Conservation (phyloP, 2,113 vertebrate genomes). For the Mobula hypostoma region DNA sequence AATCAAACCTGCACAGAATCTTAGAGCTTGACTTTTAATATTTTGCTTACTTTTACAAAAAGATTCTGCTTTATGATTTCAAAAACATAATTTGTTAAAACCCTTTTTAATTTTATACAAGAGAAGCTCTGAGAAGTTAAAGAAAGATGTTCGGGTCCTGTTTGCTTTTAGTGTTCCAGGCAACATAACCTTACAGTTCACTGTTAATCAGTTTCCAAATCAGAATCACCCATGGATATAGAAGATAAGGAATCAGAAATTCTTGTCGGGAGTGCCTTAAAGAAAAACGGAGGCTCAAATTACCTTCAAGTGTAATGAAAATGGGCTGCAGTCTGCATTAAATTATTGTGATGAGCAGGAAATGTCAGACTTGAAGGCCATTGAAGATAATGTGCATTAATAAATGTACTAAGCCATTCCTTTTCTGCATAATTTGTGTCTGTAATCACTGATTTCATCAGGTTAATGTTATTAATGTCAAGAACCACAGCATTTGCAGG, state of each 20-base stretch:
- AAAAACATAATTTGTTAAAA: neutral
- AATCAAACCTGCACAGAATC: neutral
- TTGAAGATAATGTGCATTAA: slow-evolving; percentile 23
- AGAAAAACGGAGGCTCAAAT: slow-evolving; percentile 16
- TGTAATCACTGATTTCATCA: neutral
- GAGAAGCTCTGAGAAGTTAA: neutral
- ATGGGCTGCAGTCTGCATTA: neutral
- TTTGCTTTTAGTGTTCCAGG: no score
- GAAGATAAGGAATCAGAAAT: slow-evolving; percentile 35
- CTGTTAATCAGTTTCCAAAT: slow-evolving; percentile 31
- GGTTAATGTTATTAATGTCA: slow-evolving; percentile 27
- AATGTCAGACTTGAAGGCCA: slow-evolving; percentile 34
- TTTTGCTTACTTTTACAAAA: neutral
- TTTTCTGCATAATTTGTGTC: neutral
- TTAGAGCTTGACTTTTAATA: neutral
- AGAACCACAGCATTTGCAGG: neutral
- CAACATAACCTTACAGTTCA: neutral
- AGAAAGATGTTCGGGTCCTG: neutral
- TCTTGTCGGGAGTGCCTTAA: neutral
- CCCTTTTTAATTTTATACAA: neutral
- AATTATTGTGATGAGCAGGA: slow-evolving; percentile 13
- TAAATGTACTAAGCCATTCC: slow-evolving; percentile 28
- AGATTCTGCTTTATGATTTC: neutral
- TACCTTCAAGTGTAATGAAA: neutral
- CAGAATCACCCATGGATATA: neutral